These are phyloP conservation scores for Ataeniobius toweri DNA, from an alignment of 2,797 vertebrate genomes.

Conservation along the genomic window DNA sequence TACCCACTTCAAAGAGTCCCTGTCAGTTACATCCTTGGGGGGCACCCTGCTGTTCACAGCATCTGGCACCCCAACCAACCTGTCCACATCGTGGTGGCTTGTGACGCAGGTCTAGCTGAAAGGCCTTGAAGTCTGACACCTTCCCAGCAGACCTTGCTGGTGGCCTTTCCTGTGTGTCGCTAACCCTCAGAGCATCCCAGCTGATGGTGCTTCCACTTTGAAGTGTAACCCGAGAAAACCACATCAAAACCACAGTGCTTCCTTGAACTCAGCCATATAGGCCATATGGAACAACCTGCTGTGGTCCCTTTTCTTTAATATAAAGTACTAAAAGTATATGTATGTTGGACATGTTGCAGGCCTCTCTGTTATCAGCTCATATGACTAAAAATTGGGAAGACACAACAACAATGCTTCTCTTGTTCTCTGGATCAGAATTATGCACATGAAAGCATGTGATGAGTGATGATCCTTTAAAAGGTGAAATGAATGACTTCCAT, in stretches of 20 bases:
- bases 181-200: constrained; percentile 52
- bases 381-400: constrained; percentile 28
- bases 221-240: constrained; percentile 56
- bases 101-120: constrained; percentile 34
- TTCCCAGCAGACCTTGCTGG: constrained; percentile 31
- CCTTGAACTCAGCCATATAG: constrained; percentile 15
- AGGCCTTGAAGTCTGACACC: constrained; percentile 72
- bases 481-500: constrained; percentile 32
- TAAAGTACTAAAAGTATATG: constrained; percentile 30
- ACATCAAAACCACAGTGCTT: constrained; percentile 33
- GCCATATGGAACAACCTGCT: constrained; percentile 59
- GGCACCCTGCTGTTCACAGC: constrained; percentile 51
- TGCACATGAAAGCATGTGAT: constrained; percentile 25
- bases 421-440: constrained; percentile 46
- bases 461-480: constrained; percentile 26
- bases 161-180: constrained; percentile 49
- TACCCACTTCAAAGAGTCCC: constrained; percentile 67
- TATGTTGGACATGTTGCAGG: constrained; percentile 40
- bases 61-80: constrained; percentile 16
- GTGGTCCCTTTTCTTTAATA: constrained; percentile 20
- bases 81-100: constrained; percentile 33
- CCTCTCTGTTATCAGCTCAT: constrained; percentile 14
- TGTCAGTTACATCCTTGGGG: constrained; percentile 50
- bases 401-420: constrained; percentile 49
- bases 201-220: constrained; percentile 61